A percentile compares a stretch with the other conserved stretches of the same genome.
Conservation (phyloP, 53 echinoderm and acorn worm species). For the Temnopleurus reevesii region DNA sequence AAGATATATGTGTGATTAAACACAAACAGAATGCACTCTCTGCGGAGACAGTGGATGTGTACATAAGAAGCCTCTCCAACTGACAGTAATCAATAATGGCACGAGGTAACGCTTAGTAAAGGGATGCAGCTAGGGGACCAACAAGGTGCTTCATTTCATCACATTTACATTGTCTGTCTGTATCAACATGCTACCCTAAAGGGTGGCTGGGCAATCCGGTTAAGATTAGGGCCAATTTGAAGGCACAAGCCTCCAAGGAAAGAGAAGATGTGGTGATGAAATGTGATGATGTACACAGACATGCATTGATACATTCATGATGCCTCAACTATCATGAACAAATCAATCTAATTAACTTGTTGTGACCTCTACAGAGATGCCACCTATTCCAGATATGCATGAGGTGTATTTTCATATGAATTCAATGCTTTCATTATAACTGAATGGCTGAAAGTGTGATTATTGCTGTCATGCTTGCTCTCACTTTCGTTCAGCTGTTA, state of each 20-base stretch:
- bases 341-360: not conserved
- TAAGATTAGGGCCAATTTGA: constrained; percentile 21
- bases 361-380: not conserved
- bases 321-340: not conserved
- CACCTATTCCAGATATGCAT: too few species aligned
- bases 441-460: too few species aligned
- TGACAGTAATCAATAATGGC: constrained; percentile 13
- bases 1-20: too few species aligned
- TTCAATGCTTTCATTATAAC: too few species aligned
- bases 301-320: not conserved
- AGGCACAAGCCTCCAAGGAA: not conserved
- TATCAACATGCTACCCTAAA: constrained; percentile 10
- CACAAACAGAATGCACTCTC: not conserved
- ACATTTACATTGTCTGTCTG: constrained; percentile 7
- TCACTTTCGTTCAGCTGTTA: too few species aligned
- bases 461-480: too few species aligned
- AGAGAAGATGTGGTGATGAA: not conserved
- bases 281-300: not conserved
- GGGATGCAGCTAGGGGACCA: not conserved
- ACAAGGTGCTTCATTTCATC: constrained; percentile 1
- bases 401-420: too few species aligned
- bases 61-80: not conserved
- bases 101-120: not conserved
- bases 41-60: not conserved
- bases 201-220: not conserved